Percentiles rank a stretch among this genome's conserved stretches.
Evolutionary conservation across 2,888 invertebrate species (phyloP).

Genomic region (Chrysina gloriosa): DNA sequence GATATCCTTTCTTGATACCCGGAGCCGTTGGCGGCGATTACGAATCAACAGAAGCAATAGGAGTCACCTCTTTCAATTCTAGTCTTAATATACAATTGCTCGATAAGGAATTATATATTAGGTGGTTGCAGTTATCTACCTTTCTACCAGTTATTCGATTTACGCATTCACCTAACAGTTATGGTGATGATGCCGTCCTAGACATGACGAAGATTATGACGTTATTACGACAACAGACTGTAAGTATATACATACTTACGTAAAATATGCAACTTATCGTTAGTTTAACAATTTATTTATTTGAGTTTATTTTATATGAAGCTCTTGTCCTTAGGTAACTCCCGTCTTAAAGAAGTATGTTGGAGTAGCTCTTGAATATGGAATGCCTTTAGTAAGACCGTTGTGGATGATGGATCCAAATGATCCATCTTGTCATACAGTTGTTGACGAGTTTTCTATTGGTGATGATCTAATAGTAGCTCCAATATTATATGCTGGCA

Average conservation of each 20-base stretch:
- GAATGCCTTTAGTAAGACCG: conserved; percentile 86
- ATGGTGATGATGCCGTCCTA: conserved; percentile 79
- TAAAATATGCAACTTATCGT: too few relatives aligned
- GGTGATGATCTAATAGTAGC: conserved; percentile 93
- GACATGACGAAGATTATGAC: conserved; percentile 83
- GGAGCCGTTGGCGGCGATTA: conserved; percentile 95
- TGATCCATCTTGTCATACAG: conserved; percentile 80
- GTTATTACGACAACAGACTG: conserved; percentile 78
- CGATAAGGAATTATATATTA: conserved; percentile 84
- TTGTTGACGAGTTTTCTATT: conserved; percentile 88
- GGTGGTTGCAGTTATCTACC: conserved; percentile 92
- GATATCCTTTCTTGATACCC: conserved; percentile 93
- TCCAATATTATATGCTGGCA: conserved; percentile 80
- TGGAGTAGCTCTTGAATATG: conserved; percentile 82
- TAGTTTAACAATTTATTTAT: too few relatives aligned
- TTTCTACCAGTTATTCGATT: conserved; percentile 94
- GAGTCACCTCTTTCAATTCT: conserved; percentile 63
- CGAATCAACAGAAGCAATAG: conserved; percentile 71
- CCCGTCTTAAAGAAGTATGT: conserved; percentile 82
- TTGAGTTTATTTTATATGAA: too few relatives aligned
- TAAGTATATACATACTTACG: conserved; percentile 58
- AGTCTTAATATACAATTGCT: conserved; percentile 69
- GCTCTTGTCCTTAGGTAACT: conserved; percentile 70
- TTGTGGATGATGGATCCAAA: conserved; percentile 90
- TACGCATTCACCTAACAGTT: conserved; percentile 89